Base-by-base conservation (phyloP, 2,888 invertebrate species). In the Tachystola acroxantha region DNA sequence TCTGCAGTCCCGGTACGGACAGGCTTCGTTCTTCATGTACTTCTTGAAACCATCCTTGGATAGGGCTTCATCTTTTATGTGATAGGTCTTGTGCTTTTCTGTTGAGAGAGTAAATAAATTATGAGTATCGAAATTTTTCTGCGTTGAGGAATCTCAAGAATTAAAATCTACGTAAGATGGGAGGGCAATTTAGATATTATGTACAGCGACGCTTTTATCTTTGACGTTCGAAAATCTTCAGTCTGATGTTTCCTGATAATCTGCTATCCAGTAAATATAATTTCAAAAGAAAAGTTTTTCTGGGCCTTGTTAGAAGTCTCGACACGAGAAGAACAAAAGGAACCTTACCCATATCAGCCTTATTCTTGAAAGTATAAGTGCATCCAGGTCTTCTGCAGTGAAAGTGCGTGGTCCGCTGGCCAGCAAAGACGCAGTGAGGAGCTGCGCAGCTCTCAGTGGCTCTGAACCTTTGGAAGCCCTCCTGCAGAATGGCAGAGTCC, bases 81-180 rank as follows among this genome's bases (percentile, higher is more conserved):
- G 99, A 71, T 98, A 98, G 1, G 97, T 94, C 79, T 98, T 99
- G 89, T 99, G 99, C 85, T 99, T 99, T 84, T 99, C 98, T 98
- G 88, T 10, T 9, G 20, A n/a, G n/a, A 19, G n/a, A n/a, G n/a
- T n/a, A n/a, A n/a, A n/a, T n/a, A n/a, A n/a, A n/a, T n/a, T n/a
- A n/a, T n/a, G n/a, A n/a, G n/a, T n/a, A n/a, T n/a, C n/a, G n/a
- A n/a, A n/a, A n/a, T n/a, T n/a, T n/a, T n/a, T n/a, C n/a, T n/a
- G n/a, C n/a, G n/a, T n/a, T n/a, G n/a, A n/a, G n/a, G n/a, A n/a
- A n/a, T n/a, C n/a, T n/a, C n/a, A n/a, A n/a, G n/a, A n/a, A n/a
- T n/a, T n/a, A n/a, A n/a, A n/a, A n/a, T n/a, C n/a, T n/a, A n/a
- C n/a, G n/a, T n/a, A n/a, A n/a, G n/a, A n/a, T n/a, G n/a, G n/a